These are phyloP conservation scores for Corydoras sp. DNA, from an alignment of 2,113 vertebrate species.

Conservation along the genomic window DNA sequence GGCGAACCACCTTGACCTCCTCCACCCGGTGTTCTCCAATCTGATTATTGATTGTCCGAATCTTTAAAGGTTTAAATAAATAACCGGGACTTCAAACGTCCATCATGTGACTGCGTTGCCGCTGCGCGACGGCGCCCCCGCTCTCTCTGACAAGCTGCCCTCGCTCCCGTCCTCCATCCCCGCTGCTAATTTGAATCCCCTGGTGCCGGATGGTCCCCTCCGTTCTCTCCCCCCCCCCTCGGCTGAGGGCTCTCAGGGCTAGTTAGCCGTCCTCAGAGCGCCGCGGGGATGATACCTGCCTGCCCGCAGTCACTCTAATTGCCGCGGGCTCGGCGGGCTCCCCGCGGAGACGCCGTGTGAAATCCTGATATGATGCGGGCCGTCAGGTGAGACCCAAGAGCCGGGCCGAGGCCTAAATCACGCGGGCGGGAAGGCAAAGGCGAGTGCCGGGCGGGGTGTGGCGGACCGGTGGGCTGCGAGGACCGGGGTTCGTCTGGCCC, in stretches of 20 bases:
- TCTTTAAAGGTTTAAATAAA: too few relatives aligned
- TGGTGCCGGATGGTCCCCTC: slow-evolving; percentile 13
- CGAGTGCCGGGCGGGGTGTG: neutral
- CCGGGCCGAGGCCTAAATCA: slow-evolving; percentile 5
- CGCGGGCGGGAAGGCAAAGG: neutral
- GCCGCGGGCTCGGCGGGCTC: slow-evolving; percentile 38
- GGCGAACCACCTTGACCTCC: too few relatives aligned
- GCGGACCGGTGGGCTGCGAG: neutral
- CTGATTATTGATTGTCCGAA: too few relatives aligned
- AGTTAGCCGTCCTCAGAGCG: slow-evolving; percentile 33
- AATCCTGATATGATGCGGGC: slow-evolving; percentile 53
- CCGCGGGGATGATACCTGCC: slow-evolving; percentile 32
- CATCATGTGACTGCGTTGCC: too few relatives aligned
- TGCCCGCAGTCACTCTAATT: slow-evolving; percentile 45
- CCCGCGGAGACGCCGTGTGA: slow-evolving; percentile 42
- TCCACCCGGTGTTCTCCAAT: too few relatives aligned
- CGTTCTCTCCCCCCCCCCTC: slow-evolving; percentile 8
- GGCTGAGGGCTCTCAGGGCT: slow-evolving; percentile 34
- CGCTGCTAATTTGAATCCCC: slow-evolving; percentile 29
- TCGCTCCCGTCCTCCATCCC: slow-evolving; percentile 25
- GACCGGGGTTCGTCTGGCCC: neutral
- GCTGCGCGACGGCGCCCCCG: too few relatives aligned
- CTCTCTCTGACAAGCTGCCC: slow-evolving; percentile 17
- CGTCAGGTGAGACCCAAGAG: slow-evolving; percentile 46
- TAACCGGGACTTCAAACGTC: too few relatives aligned